Percentiles rank a stretch among this genome's conserved stretches.
Evolutionary conservation across 2,888 invertebrate species (phyloP).

Genomic region (Eucera pruinosa): DNA sequence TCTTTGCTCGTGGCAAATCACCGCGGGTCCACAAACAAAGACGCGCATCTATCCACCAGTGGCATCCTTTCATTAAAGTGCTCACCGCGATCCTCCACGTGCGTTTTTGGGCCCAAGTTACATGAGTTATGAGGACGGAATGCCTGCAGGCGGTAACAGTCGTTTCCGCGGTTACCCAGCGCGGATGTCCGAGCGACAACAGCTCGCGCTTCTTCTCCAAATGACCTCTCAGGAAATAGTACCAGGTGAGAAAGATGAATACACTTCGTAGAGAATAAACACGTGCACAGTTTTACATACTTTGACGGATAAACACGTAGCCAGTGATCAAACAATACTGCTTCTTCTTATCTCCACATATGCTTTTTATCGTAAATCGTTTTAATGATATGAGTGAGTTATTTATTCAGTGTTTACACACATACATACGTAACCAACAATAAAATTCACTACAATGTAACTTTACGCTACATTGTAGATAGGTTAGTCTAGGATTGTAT

Average conservation of each 20-base stretch:
- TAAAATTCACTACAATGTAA: slow-evolving; percentile 21
- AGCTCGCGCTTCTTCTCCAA: slow-evolving; percentile 94
- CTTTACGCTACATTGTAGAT: slow-evolving; percentile 22
- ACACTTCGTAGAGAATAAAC: slow-evolving; percentile 16
- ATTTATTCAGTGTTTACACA: slow-evolving; percentile 9
- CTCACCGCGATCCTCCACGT: slow-evolving; percentile 49
- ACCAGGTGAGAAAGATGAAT: slow-evolving; percentile 82
- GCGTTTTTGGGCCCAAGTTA: slow-evolving; percentile 65
- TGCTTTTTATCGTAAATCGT: background rate
- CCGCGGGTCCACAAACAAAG: slow-evolving; percentile 22
- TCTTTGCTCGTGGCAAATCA: slow-evolving; percentile 63
- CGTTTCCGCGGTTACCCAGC: slow-evolving; percentile 87
- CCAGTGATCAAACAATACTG: slow-evolving; percentile 5
- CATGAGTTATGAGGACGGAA: slow-evolving; percentile 82
- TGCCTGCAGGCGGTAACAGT: slow-evolving; percentile 86
- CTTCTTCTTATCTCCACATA: background rate
- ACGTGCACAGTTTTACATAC: slow-evolving; percentile 20
- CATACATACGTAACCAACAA: slow-evolving; percentile 3
- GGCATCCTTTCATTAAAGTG: slow-evolving; percentile 21
- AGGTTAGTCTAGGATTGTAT: slow-evolving; percentile 33
- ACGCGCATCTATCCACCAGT: slow-evolving; percentile 16
- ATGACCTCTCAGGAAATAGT: slow-evolving; percentile 89
- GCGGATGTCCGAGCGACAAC: slow-evolving; percentile 96
- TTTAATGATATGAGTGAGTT: background rate
- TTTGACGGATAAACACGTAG: background rate